These are phyloP conservation scores for Pollenia griseotomentosa DNA, from an alignment of 2,888 invertebrate genomes.

Conservation along the genomic window DNA sequence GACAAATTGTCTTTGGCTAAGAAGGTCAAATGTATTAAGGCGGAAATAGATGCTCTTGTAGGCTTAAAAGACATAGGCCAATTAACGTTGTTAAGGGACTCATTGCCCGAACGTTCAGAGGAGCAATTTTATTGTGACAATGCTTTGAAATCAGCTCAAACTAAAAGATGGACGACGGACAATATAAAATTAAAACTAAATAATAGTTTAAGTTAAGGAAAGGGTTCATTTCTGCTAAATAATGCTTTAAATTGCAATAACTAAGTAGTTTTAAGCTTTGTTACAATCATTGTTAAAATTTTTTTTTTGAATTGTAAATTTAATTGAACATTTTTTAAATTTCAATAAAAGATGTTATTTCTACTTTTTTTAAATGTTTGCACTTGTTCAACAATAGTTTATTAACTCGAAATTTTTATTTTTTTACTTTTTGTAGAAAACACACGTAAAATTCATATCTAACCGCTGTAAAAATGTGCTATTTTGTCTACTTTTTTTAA, in stretches of 20 bases:
- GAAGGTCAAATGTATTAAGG: conserved; percentile 82
- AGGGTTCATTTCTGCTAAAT: neutral
- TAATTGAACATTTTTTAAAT: neutral
- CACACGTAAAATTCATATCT: too few relatives aligned
- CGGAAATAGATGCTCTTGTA: conserved; percentile 82
- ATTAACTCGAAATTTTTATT: too few relatives aligned
- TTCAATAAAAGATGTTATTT: neutral
- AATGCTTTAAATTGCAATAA: neutral
- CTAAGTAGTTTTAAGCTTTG: neutral
- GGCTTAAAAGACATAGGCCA: conserved; percentile 82
- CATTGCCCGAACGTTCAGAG: conserved; percentile 85
- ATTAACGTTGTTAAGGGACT: conserved; percentile 79
- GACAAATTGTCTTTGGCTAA: conserved; percentile 81
- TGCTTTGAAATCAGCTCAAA: conserved; percentile 85
- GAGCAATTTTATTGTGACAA: conserved; percentile 91
- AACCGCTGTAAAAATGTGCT: too few relatives aligned
- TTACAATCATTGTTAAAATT: neutral
- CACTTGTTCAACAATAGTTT: too few relatives aligned
- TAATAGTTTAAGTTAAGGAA: conserved; percentile 41
- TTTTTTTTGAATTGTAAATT: neutral
- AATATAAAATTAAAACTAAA: conserved; percentile 81
- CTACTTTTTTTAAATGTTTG: too few relatives aligned
- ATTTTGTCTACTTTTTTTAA: too few relatives aligned
- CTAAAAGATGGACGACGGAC: conserved; percentile 83
- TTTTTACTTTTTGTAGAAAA: too few relatives aligned